These are phyloP conservation scores for Margarornis squamiger DNA, from an alignment of 2,797 vertebrate species.

Conservation along the genomic window DNA sequence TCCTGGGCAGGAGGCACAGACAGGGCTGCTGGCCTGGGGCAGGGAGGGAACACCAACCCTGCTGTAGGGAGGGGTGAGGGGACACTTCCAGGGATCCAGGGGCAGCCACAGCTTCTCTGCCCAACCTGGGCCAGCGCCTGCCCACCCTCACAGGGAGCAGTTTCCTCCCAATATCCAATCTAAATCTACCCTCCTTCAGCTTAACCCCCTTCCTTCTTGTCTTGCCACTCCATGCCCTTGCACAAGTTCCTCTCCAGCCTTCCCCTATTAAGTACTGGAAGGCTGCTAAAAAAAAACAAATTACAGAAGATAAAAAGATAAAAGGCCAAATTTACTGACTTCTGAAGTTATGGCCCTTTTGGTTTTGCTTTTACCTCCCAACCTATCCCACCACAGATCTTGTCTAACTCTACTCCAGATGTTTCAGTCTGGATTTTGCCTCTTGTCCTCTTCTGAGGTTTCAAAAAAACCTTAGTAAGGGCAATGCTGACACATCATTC, in stretches of 20 bases:
- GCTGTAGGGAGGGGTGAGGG: neutral
- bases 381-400: neutral
- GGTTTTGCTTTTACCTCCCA: neutral
- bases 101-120: neutral
- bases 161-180: neutral
- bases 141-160: accelerated
- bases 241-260: neutral
- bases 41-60: neutral
- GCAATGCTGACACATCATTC: neutral
- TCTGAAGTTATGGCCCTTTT: neutral
- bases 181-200: neutral
- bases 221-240: neutral
- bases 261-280: neutral
- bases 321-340: neutral
- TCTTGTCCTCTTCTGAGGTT: neutral
- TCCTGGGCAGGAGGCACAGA: neutral
- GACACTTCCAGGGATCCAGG: neutral
- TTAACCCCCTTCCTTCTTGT: neutral
- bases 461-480: neutral
- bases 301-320: neutral
- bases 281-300: neutral
- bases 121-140: neutral
- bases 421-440: neutral
- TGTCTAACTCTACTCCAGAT: neutral
- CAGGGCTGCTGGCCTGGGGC: neutral